Base-by-base conservation (phyloP, 1,140 invertebrate genomes). In the Ooceraea biroi region DNA sequence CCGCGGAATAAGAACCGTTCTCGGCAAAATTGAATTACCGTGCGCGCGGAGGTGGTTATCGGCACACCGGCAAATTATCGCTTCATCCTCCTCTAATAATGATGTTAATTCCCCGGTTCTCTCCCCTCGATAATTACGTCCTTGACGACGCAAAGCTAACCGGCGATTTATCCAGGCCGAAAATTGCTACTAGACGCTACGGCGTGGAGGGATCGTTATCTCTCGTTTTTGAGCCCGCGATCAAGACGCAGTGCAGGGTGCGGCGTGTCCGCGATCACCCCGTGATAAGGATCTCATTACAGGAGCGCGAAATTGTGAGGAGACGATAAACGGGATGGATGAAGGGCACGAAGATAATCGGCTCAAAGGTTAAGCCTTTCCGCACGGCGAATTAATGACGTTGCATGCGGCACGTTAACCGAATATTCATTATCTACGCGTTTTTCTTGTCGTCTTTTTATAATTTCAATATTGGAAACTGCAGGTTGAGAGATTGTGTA, bases 331-430 rank as follows among this genome's bases (percentile, higher is more conserved):
- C 41, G 65, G 52, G 50, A 57, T 60, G 22, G 25, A 55, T 65
- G 65, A 36, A 17, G 46, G 52, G 58, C 48, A 36, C 14, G 57
- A 27, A 58, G 41, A 48, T 85, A 68, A 91, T 86, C 69, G 52
- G 63, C 73, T 78, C 57, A 66, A 83, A 85, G 88, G 68, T 89
- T 85, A 86, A 87, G 58, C 82, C 78, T 73, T 83, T 69, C 80
- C 80, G 55, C 71, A 63, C 73, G 85, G 41, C n/a, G 22, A 3
- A 17, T 73, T 58, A 48, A 60, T 4, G 14, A 61, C 74, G 14
- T 50, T 57, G 60, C 68, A 17, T 4, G 14, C 17, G 17, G 19
- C 19, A n/a, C 57, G 17, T n/a, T 25, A 19, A 50, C 14, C 5
- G 22, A 76, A 46, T 44, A 14, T 7, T 19, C 27, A 19, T 83